Evolutionary conservation across 2,797 vertebrate genomes (phyloP).

Genomic region (Scyliorhinus canicula): DNA sequence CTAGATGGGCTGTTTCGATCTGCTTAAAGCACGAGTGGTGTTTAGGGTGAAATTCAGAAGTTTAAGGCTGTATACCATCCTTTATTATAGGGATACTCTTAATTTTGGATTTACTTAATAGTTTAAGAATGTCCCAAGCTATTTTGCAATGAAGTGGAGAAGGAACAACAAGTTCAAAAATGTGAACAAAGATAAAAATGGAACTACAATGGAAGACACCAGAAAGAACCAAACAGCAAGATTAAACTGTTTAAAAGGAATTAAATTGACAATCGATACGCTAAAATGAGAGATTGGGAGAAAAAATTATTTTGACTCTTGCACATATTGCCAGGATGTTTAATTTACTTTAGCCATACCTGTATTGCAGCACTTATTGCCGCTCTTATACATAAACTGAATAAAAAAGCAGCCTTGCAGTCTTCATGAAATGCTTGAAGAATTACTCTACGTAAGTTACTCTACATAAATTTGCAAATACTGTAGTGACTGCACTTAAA

Average conservation of each 20-base stretch:
- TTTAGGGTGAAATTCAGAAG: neutral
- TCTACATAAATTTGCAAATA: neutral
- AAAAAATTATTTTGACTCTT: neutral
- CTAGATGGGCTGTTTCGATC: neutral
- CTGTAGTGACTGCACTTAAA: neutral
- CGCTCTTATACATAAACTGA: neutral
- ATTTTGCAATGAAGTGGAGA: neutral
- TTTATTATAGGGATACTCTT: neutral
- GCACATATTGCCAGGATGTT: neutral
- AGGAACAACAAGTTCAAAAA: neutral
- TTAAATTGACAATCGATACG: neutral
- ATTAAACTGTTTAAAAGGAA: neutral
- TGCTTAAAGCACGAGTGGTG: neutral
- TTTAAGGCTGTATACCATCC: neutral
- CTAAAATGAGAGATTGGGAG: neutral
- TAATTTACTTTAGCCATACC: neutral
- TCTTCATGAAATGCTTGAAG: neutral
- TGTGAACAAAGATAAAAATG: neutral
- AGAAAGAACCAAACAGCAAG: neutral
- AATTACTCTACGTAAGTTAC: neutral
- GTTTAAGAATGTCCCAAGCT: neutral
- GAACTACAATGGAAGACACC: neutral
- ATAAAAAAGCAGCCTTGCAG: neutral
- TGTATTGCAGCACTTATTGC: too few species aligned
- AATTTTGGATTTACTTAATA: neutral